Base-by-base conservation (phyloP, 2,888 invertebrate genomes). In the Phalera bucephala region DNA sequence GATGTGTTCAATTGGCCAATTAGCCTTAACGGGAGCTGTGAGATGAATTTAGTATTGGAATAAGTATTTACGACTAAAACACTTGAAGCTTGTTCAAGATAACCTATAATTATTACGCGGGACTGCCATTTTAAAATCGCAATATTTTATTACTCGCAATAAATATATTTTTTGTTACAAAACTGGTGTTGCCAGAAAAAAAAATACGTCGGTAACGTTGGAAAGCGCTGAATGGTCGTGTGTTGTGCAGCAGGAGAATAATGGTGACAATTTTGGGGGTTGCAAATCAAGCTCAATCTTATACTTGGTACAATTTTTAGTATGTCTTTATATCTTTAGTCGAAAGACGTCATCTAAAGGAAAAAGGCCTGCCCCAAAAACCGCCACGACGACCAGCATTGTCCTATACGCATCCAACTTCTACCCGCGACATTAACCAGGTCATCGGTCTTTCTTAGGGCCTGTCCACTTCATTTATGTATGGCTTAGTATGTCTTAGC, bases 1-100 rank as follows among this genome's bases (percentile, higher is more conserved):
- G 53, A 72, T 80, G 83, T 87, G 84, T 85, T 87, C 82, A 84
- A 69, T 73, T 76, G 72, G 80, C 80, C 80, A 79, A 78, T 53
- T 67, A 82, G 86, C 84, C 86, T 88, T 86, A 83, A 71, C 52
- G 78, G 78, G 80, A 84, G 85, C 87, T 87, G 86, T 87, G 86
- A 86, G 77, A 80, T 76, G 72, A 78, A 72, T 73, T 77, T 69
- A 76, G 53, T 74, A 64, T 69, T 63, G 58, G 38, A 50, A 50
- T 56, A 51, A 58, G 51, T 63, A 57, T 67, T 64, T 28, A 46
- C 35, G 31, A 34, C 44, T 36, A 43, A 31, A 37, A 33, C 5
- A 26, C 14, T 17, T 17, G 17, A 17, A 3, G 3, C 5, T 17
- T 17, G 17, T n/a, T n/a, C n/a, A n/a, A n/a, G n/a, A n/a, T 9